These are phyloP conservation scores for Mechanitis messenoides DNA, from an alignment of 2,888 invertebrate species.

Conservation along the genomic window DNA sequence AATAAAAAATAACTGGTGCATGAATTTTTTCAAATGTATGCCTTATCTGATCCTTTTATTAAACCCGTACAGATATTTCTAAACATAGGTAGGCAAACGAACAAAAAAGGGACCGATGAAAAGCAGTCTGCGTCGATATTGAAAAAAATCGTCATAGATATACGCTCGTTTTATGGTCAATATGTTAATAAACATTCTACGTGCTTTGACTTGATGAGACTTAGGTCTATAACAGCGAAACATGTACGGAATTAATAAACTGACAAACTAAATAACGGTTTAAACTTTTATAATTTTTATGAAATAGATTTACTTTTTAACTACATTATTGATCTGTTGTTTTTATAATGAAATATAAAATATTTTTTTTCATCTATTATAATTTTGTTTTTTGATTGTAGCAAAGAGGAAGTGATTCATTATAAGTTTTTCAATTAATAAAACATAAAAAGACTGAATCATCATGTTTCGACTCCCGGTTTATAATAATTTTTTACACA, in stretches of 20 bases:
- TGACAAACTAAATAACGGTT: conserved; percentile 9
- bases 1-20: background rate
- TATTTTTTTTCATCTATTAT: no score
- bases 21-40: conserved; percentile 2
- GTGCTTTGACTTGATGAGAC: conserved; percentile 61
- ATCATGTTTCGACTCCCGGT: no score
- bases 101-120: conserved; percentile 52
- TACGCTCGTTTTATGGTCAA: conserved; percentile 62
- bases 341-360: no score
- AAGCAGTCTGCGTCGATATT: conserved; percentile 54
- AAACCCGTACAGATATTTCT: conserved; percentile 14
- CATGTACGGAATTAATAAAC: conserved; percentile 31
- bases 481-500: no score
- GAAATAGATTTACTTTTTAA: no score
- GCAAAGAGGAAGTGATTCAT: no score
- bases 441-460: no score
- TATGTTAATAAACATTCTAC: conserved; percentile 71
- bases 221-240: conserved; percentile 34
- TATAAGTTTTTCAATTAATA: no score
- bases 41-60: conserved; percentile 14
- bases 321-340: no score
- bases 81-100: conserved; percentile 25
- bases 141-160: conserved; percentile 60
- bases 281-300: background rate
- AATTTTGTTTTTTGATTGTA: no score